Evolutionary conservation across 2,797 vertebrate species (phyloP).

Genomic region (Sebastes baramenuke): DNA sequence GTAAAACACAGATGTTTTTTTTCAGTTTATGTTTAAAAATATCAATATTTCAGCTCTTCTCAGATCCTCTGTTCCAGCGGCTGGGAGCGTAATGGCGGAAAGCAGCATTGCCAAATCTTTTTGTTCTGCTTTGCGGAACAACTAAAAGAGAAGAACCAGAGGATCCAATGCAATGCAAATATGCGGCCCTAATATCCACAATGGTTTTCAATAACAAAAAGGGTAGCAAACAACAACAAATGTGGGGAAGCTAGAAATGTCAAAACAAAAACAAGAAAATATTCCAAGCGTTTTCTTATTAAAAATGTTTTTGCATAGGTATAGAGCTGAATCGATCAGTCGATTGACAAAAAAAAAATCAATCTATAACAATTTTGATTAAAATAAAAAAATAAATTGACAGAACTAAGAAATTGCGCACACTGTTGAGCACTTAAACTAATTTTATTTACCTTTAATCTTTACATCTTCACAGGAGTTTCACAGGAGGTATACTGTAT

Average conservation of each 20-base stretch:
- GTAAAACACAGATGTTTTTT: too few relatives aligned
- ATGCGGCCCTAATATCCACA: neutral
- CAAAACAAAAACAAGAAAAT: neutral
- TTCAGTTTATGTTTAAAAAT: too few relatives aligned
- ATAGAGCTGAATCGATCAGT: neutral
- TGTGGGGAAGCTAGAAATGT: neutral
- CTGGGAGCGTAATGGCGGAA: too few relatives aligned
- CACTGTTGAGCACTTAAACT: neutral
- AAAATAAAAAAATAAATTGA: neutral
- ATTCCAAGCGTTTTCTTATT: neutral
- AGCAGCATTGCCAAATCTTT: too few relatives aligned
- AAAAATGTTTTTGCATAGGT: neutral
- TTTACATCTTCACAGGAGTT: neutral
- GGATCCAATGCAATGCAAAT: neutral
- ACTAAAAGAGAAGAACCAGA: too few relatives aligned
- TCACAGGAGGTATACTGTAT: neutral
- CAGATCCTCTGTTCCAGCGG: too few relatives aligned
- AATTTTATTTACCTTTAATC: neutral
- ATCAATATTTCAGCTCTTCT: too few relatives aligned
- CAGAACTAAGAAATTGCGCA: neutral
- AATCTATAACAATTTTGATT: neutral
- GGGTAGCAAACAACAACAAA: neutral
- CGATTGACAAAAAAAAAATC: neutral
- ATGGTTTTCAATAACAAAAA: neutral
- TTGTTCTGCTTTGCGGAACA: too few relatives aligned